These are phyloP conservation scores for Clarias laeviceps DNA, from an alignment of 2,797 vertebrate species.

Conservation along the genomic window DNA sequence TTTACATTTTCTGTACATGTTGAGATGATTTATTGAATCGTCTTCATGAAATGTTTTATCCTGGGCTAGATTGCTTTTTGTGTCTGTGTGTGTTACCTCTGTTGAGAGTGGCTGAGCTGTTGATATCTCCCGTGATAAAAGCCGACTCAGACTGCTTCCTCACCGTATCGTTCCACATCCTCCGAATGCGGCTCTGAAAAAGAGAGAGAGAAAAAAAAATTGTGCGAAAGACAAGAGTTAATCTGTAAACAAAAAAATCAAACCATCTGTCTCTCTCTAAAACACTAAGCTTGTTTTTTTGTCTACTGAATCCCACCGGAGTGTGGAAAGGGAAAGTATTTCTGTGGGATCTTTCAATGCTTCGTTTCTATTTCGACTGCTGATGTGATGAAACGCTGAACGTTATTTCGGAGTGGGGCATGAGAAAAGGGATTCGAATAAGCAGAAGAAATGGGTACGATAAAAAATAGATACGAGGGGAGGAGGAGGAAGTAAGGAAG, in stretches of 20 bases:
- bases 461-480: background rate
- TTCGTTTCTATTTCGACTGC: background rate
- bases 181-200: slow-evolving; percentile 93
- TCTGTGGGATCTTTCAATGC: background rate
- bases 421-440: background rate
- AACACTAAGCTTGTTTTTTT: background rate
- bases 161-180: slow-evolving; percentile 99
- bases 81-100: slow-evolving; percentile 81
- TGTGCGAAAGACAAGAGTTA: background rate
- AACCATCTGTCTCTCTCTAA: background rate
- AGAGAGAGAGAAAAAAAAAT: background rate
- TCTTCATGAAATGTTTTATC: background rate
- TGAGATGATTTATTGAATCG: background rate
- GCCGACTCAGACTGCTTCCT: slow-evolving; percentile 98
- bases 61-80: background rate
- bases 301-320: background rate
- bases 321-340: background rate
- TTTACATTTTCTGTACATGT: background rate
- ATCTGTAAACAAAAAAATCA: background rate
- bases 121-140: slow-evolving; percentile 98
- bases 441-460: background rate
- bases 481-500: background rate
- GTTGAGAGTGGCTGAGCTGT: slow-evolving; percentile 98
- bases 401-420: background rate
- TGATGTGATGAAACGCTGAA: background rate